phyloP scores from a whole-genome alignment of 2,797 vertebrate genomes.

The Sebastolobus altivelis region DNA sequence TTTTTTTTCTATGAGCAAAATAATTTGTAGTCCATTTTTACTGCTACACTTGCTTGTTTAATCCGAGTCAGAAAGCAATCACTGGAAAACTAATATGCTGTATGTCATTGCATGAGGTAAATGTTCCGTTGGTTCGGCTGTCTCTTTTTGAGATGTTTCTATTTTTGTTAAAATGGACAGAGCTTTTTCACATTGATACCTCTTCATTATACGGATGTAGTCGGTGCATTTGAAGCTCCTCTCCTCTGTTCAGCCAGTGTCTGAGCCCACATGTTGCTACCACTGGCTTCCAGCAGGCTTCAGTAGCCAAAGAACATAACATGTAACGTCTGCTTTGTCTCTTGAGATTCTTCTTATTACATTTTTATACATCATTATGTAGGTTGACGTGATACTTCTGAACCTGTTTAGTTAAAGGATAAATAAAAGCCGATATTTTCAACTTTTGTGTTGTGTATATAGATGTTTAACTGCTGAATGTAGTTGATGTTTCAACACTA shows the following conservation, averaged over 20 bases:
- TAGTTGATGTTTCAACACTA: neutral
- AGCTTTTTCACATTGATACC: constrained; percentile 88
- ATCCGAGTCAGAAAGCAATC: constrained; percentile 60
- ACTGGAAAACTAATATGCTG: constrained; percentile 74
- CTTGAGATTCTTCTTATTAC: constrained; percentile 59
- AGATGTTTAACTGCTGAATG: neutral
- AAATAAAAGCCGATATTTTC: constrained; percentile 76
- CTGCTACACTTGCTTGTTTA: constrained; percentile 48
- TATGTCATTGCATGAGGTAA: constrained; percentile 56
- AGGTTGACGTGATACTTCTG: constrained; percentile 64
- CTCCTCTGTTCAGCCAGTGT: constrained; percentile 75
- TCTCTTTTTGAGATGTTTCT: constrained; percentile 68
- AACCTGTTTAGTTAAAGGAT: constrained; percentile 72
- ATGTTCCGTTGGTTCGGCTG: constrained; percentile 36
- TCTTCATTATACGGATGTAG: constrained; percentile 84
- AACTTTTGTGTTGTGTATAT: constrained; percentile 1
- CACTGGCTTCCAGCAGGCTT: constrained; percentile 84
- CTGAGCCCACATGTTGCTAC: constrained; percentile 58
- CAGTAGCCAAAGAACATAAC: constrained; percentile 94
- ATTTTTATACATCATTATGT: constrained; percentile 74
- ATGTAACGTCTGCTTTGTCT: constrained; percentile 62
- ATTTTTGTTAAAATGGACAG: constrained; percentile 41
- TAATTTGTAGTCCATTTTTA: constrained; percentile 43
- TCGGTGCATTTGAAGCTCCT: constrained; percentile 75
- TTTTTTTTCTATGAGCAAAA: constrained; percentile 32